Evolutionary conservation across 2,113 vertebrate species (phyloP).

Genomic region (Cavia porcellus): DNA sequence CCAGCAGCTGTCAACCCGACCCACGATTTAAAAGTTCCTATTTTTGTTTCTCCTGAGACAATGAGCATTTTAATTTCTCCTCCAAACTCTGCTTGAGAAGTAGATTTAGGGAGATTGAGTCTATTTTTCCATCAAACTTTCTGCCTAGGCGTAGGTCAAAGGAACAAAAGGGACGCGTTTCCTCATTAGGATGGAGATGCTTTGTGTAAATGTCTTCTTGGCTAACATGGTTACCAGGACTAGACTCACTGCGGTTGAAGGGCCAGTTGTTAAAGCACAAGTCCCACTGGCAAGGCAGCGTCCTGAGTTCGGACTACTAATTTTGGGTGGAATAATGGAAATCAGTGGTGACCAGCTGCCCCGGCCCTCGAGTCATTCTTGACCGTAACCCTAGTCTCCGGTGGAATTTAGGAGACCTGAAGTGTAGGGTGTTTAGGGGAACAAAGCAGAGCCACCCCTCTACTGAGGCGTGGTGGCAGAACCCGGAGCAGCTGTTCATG

Average conservation of each 20-base stretch:
- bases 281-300: slow-evolving; percentile 31
- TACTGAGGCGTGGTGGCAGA: neutral
- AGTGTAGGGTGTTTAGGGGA: neutral
- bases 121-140: slow-evolving; percentile 51
- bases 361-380: neutral
- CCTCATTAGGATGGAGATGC: neutral
- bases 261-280: slow-evolving; percentile 18
- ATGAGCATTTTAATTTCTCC: slow-evolving; percentile 64
- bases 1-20: slow-evolving; percentile 74
- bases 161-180: slow-evolving; percentile 12
- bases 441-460: neutral
- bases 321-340: slow-evolving; percentile 49
- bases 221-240: slow-evolving; percentile 27
- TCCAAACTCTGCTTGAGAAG: slow-evolving; percentile 32
- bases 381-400: neutral
- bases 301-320: slow-evolving; percentile 3
- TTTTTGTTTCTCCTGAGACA: slow-evolving; percentile 74
- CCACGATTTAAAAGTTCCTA: slow-evolving; percentile 78
- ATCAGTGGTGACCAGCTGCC: neutral
- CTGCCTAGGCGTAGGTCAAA: slow-evolving; percentile 9
- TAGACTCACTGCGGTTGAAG: slow-evolving; percentile 49
- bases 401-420: neutral
- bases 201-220: slow-evolving; percentile 61
- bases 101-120: slow-evolving; percentile 44
- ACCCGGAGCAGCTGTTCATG: neutral